Conservation (phyloP, 2,888 invertebrate species). For the Drosophila incognita region DNA sequence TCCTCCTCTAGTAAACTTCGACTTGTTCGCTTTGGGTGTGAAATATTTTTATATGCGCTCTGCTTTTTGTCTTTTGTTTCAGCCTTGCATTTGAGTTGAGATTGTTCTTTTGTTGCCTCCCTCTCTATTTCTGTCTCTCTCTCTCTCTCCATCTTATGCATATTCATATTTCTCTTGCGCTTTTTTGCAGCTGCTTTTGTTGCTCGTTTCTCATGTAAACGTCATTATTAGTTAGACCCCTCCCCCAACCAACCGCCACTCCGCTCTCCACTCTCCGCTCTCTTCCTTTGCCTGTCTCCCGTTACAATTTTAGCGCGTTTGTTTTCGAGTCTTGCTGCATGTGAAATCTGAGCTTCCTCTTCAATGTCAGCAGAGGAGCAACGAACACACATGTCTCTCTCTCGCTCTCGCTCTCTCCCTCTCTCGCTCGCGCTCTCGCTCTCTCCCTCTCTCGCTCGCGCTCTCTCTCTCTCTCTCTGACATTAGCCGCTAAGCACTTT, state of each 20-base stretch:
- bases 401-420: background rate
- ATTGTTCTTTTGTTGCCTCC: conserved; percentile 1
- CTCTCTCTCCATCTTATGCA: conserved; percentile 44
- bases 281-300: conserved; percentile 44
- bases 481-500: conserved; percentile 63
- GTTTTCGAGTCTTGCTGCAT: conserved; percentile 23
- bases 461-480: background rate
- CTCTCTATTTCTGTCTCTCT: background rate
- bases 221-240: conserved; percentile 68
- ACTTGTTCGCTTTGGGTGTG: conserved; percentile 41
- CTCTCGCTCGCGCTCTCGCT: too few species aligned
- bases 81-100: conserved; percentile 46
- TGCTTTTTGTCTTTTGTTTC: conserved; percentile 50
- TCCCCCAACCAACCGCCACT: background rate
- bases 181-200: conserved; percentile 53
- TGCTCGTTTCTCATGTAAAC: conserved; percentile 64
- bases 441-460: too few species aligned
- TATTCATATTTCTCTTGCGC: conserved; percentile 71
- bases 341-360: conserved; percentile 78
- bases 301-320: conserved; percentile 56
- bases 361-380: conserved; percentile 60
- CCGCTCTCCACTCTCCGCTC: background rate
- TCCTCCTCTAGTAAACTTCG: conserved; percentile 2
- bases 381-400: conserved; percentile 10
- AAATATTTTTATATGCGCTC: conserved; percentile 45